Evolutionary conservation across 2,113 vertebrate species (phyloP).

Genomic region (Eleginops maclovinus): DNA sequence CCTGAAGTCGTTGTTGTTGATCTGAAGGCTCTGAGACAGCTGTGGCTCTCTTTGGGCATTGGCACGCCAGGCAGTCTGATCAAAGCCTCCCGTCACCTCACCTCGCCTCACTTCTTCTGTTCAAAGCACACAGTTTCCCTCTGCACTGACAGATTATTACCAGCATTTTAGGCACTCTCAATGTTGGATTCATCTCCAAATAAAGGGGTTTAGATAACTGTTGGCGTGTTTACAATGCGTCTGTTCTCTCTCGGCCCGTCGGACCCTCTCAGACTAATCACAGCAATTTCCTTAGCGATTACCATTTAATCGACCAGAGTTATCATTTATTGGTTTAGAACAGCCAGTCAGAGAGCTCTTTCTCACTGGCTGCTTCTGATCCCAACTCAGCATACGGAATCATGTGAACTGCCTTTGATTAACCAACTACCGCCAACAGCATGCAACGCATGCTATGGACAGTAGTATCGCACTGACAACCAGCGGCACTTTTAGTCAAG

Average conservation of each 20-base stretch:
- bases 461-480: neutral
- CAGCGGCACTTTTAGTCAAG: constrained; percentile 1
- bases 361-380: no score
- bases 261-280: neutral
- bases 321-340: no score
- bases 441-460: neutral
- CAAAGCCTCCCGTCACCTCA: constrained; percentile 29
- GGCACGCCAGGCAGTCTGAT: constrained; percentile 28
- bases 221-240: neutral
- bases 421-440: neutral
- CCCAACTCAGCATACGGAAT: neutral
- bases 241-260: neutral
- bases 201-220: neutral
- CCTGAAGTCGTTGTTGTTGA: constrained; percentile 19
- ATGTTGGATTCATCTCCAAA: constrained; percentile 1
- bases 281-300: neutral
- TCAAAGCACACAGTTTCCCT: constrained; percentile 32
- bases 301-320: neutral
- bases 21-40: constrained; percentile 11
- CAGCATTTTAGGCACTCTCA: constrained; percentile 2
- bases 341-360: no score
- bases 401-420: neutral
- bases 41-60: constrained; percentile 40
- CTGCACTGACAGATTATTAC: neutral
- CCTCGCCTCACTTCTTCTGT: constrained; percentile 31